Base-by-base conservation (phyloP, 2,113 vertebrate genomes). In the Trematocara macrostoma region DNA sequence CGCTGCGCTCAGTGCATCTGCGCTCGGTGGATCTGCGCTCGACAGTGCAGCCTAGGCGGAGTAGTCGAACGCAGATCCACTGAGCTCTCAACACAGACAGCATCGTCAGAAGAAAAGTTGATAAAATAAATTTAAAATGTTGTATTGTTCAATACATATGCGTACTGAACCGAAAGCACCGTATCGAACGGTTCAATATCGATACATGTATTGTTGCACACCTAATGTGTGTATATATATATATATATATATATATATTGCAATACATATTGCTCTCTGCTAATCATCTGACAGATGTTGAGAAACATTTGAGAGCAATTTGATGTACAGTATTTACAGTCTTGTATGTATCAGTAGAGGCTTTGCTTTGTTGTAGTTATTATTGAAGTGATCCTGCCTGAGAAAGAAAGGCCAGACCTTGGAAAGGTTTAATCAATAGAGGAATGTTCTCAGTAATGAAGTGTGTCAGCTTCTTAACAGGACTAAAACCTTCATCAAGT, bases 341-440 rank as follows among this genome's bases (percentile, higher is more conserved):
- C 53, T 20, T 53, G 42, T 87, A 42, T 80, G 59, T 31, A 31
- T 20, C 35, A 56, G 71, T 16, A 26, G 18, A 45, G 79, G 47
- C 26, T 49, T 12, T 23, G 51, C 71, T 29, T 91, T 86, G 67
- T 74, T 85, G 80, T 86, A 95, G 95, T 96, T 94, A 94, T 96
- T 97, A 97, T 97, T 97, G 96, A 94, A 88, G 87, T 64, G 31
- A 92, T 97, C 94, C 92, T 97, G 95, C 96, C 95, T 78, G 51
- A 49, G 87, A 92, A 95, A 89, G 80, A 88, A 87, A 97, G 96
- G 95, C 95, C 96, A 97, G 95, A 91, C 94, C 95, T 93, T 94
- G 96, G 96, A 97, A 97, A 97, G 94, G 96, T 96, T 96, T 97
- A 97, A 99, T 98, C 98, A 97, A 98, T 98, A 98, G 90, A 91